Base-by-base conservation (phyloP, 2,888 invertebrate species). In the Drosophila nr. medialis region DNA sequence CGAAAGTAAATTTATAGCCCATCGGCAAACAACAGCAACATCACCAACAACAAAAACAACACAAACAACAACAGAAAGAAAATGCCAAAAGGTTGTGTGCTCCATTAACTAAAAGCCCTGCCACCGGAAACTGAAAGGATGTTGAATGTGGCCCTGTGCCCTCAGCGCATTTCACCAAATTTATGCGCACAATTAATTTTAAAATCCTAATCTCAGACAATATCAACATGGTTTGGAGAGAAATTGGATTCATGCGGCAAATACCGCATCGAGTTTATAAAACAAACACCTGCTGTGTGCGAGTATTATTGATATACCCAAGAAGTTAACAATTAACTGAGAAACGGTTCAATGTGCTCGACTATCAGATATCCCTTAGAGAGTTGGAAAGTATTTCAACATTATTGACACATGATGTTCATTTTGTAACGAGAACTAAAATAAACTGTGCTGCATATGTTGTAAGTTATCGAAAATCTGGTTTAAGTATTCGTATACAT, bases 181-280 rank as follows among this genome's bases (percentile, higher is more conserved):
- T 90, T 85, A 90, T 88, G 85, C 74, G 87, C 77, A 79, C 90
- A 90, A 90, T 90, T 89, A 90, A 87, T 89, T 87, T 80, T 83
- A 82, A 86, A 85, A 86, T 86, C 77, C 84, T 77, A 88, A 89
- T 85, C 87, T 77, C 75, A 72, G 80, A 64, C 72, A 72, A 77
- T 78, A 77, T 80, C 78, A 77, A 76, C 86, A 75, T 70, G 59
- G 55, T 51, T 62, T 42, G 48, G 42, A 48, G 53, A 15, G 50
- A 53, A 58, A 67, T 45, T 66, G 59, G 73, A 63, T 64, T 68
- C 59, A 48, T 54, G 63, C 50, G 55, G 53, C 34, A 75, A 63
- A 76, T 63, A 49, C 61, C 72, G 48, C 77, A 66, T 53, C 18
- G 65, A 45, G 61, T 54, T 53, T 55, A 58, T 38, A 38, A 58